Evolutionary conservation across 2,113 vertebrate species (phyloP).

Genomic region (Suncus etruscus): DNA sequence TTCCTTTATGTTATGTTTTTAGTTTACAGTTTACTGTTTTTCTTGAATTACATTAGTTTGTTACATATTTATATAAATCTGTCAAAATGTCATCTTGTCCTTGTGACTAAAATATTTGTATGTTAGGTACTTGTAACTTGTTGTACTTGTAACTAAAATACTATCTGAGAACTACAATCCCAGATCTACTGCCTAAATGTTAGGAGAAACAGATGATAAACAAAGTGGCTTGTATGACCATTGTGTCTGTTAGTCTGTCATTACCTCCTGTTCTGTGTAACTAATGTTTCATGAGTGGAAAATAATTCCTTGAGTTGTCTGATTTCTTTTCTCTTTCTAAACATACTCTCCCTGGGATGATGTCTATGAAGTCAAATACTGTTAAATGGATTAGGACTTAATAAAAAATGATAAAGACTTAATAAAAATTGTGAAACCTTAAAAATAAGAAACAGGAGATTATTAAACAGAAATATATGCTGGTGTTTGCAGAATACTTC

Average conservation of each 20-base stretch:
- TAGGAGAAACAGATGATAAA: conserved; percentile 65
- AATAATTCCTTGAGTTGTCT: conserved; percentile 70
- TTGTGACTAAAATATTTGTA: not conserved
- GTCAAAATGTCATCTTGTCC: conserved; percentile 48
- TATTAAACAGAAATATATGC: no score
- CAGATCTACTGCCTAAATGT: conserved; percentile 80
- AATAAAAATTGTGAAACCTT: conserved; percentile 77
- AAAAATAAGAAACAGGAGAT: not conserved
- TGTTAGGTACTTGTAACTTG: conserved; percentile 64
- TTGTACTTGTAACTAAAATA: conserved; percentile 74
- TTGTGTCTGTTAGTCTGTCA: conserved; percentile 61
- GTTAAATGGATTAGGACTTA: conserved; percentile 81
- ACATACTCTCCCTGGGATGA: conserved; percentile 70
- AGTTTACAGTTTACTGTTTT: conserved; percentile 23
- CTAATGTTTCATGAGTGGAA: conserved; percentile 69
- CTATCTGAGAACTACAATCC: conserved; percentile 44
- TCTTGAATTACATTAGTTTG: conserved; percentile 70
- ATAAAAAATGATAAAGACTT: conserved; percentile 63
- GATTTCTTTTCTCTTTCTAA: conserved; percentile 72
- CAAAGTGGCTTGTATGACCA: conserved; percentile 74
- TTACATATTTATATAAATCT: conserved; percentile 70
- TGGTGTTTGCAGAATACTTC: no score
- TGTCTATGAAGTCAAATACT: conserved; percentile 75
- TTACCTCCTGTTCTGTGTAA: conserved; percentile 65
- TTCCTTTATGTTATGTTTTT: conserved; percentile 42